Conservation (phyloP, 1,140 invertebrate species). For the Drosophila mojavensis region DNA sequence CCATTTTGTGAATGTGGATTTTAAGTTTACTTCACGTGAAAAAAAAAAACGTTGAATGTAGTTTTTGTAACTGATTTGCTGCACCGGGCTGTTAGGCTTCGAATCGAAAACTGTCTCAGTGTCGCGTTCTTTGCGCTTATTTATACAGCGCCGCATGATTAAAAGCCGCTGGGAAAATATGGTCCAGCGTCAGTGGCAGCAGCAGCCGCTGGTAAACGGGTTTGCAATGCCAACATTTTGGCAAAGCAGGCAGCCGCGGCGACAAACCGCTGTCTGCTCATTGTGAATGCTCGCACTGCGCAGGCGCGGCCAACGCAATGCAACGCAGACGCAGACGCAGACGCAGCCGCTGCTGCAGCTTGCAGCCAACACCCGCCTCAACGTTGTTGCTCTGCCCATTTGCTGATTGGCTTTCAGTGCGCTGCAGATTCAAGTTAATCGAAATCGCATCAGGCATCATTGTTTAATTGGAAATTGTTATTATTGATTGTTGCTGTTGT, state of each 20-base stretch:
- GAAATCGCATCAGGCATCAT: slow-evolving; percentile 45
- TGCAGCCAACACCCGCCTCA: slow-evolving; percentile 31
- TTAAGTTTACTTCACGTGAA: slow-evolving; percentile 27
- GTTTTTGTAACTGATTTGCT: slow-evolving; percentile 35
- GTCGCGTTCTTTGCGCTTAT: slow-evolving; percentile 76
- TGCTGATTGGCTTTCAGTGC: slow-evolving; percentile 48
- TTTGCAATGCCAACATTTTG: slow-evolving; percentile 41
- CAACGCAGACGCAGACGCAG: slow-evolving; percentile 7
- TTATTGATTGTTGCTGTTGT: background rate
- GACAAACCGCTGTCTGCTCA: slow-evolving; percentile 4
- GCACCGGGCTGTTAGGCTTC: slow-evolving; percentile 37
- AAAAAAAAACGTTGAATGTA: slow-evolving; percentile 38
- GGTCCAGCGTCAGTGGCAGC: slow-evolving; percentile 36
- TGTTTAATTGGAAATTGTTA: slow-evolving; percentile 74
- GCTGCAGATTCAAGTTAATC: slow-evolving; percentile 51
- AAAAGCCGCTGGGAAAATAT: slow-evolving; percentile 50
- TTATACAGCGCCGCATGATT: slow-evolving; percentile 55
- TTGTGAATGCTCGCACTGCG: slow-evolving; percentile 35
- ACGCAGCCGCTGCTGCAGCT: slow-evolving; percentile 1
- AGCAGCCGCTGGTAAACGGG: slow-evolving; percentile 27
- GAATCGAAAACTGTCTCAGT: slow-evolving; percentile 68
- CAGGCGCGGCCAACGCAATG: slow-evolving; percentile 41
- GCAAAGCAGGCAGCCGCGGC: slow-evolving; percentile 49
- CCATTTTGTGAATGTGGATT: slow-evolving; percentile 58
- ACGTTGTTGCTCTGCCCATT: slow-evolving; percentile 40